Conservation (phyloP, 2,888 invertebrate species). For the Apeira syringaria region DNA sequence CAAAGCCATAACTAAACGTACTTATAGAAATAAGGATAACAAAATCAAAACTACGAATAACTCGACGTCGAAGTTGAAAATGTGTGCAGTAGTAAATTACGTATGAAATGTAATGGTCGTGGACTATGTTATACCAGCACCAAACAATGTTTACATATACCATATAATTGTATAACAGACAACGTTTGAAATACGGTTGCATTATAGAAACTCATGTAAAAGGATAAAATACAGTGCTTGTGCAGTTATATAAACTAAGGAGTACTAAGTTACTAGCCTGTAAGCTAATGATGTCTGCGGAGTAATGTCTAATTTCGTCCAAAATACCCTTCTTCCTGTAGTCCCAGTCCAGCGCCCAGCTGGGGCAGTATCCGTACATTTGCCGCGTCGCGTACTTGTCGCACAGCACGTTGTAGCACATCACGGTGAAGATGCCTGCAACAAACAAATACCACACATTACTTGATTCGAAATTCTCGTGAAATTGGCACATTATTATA, state of each 20-base stretch:
- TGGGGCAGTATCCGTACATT: slow-evolving; percentile 99
- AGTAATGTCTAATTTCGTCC: slow-evolving; percentile 97
- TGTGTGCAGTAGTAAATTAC: slow-evolving; percentile 24
- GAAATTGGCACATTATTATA: too few relatives aligned
- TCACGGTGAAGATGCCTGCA: slow-evolving; percentile 97
- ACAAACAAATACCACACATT: slow-evolving; percentile 20
- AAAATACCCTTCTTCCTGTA: slow-evolving; percentile 98
- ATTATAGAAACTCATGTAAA: slow-evolving; percentile 19
- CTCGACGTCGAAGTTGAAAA: slow-evolving; percentile 23
- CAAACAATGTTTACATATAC: slow-evolving; percentile 20
- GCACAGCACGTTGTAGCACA: slow-evolving; percentile 99
- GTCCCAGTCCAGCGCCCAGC: slow-evolving; percentile 99
- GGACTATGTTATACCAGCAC: slow-evolving; percentile 29
- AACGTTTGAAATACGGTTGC: slow-evolving; percentile 18
- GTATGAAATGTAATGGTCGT: slow-evolving; percentile 32
- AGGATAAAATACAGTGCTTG: slow-evolving; percentile 32
- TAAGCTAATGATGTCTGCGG: slow-evolving; percentile 98
- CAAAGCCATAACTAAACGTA: slow-evolving; percentile 18
- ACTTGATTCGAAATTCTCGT: too few relatives aligned
- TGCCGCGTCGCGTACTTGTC: slow-evolving; percentile 99
- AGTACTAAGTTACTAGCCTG: slow-evolving; percentile 57
- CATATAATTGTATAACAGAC: slow-evolving; percentile 7
- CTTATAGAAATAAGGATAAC: slow-evolving; percentile 12
- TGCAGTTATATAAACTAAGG: slow-evolving; percentile 34
- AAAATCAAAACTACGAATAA: slow-evolving; percentile 24